Evolutionary conservation across 2,888 invertebrate species (phyloP), one percentile per base, ranked within the genome.

Genomic region (Melangyna quadrimaculata): DNA sequence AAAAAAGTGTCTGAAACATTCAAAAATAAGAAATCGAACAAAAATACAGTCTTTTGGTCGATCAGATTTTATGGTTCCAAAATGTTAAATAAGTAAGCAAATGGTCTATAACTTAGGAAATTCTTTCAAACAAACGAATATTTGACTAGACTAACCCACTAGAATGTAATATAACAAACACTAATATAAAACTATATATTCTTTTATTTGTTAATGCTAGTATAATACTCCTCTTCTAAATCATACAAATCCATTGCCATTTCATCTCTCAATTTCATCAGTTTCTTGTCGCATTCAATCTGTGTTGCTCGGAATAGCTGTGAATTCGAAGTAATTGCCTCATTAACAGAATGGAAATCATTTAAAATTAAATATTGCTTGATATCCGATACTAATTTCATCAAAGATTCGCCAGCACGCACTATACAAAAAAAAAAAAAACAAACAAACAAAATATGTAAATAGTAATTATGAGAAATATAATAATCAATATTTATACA

Each of bases 321-420:
- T 0, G 97, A 97, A 91, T 98, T 98, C 88, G 97, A 96, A n/a
- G 97, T 96, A 87, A 99, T 99, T 0, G 98, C 97, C 90, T 99
- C 98, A 91, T 99, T 99, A 0, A 99, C 98, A 1, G 98, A 98
- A 55, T 98, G 98, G 91, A 99, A 99, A 92, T 99, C 99, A 92
- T 99, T 99, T 22, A 99, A 94, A 89, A 99, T 98, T 55, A 99
- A 93, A 92, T 99, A 99, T 91, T 99, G 99, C 90, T 99, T 99
- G 87, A 99, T 97, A 91, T 99, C 99, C 0, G 98, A 98, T 0
- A 99, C 98, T 32, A 99, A 93, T 92, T 99, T 99, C 96, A 98
- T 97, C 27, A 99, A 92, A 0, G 98, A 98, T 93, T 99, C 99
- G 0, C 98, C 98, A 78, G 99, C 99, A 89, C 99, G 94, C 0